phyloP scores from a whole-genome alignment of 2,888 invertebrate species.

The Stenolophus ochropezus region DNA sequence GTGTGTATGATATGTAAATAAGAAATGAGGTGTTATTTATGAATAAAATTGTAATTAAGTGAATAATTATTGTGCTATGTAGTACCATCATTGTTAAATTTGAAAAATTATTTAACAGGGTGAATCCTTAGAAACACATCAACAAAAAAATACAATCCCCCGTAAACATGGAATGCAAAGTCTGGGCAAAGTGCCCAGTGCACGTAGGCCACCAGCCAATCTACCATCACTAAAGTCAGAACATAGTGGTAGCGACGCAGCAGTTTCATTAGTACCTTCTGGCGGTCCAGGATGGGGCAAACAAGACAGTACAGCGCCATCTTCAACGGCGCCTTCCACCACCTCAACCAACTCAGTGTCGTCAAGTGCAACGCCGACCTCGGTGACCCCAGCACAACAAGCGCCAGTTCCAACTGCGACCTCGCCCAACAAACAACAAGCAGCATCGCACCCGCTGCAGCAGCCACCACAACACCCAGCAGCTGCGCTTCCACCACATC shows the following conservation, averaged over 20 bases:
- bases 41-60: not conserved
- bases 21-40: too few species aligned
- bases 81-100: not conserved
- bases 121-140: constrained; percentile 90
- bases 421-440: constrained; percentile 62
- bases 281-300: constrained; percentile 88
- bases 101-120: constrained; percentile 75
- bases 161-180: constrained; percentile 99
- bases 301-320: constrained; percentile 75
- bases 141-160: constrained; percentile 91
- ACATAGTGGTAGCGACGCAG: constrained; percentile 85
- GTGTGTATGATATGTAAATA: too few species aligned
- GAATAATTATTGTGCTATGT: not conserved
- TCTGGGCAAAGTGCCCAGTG: constrained; percentile 99
- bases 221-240: constrained; percentile 99
- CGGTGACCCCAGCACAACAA: constrained; percentile 64
- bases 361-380: constrained; percentile 67
- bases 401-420: constrained; percentile 28
- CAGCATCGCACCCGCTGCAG: constrained; percentile 61
- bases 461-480: constrained; percentile 62
- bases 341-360: constrained; percentile 69
- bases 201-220: constrained; percentile 98
- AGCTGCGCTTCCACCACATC: constrained; percentile 65
- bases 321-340: constrained; percentile 71
- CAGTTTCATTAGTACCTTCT: constrained; percentile 85